Conservation (phyloP, 2,113 vertebrate genomes). For the Periophthalmus modestus region DNA sequence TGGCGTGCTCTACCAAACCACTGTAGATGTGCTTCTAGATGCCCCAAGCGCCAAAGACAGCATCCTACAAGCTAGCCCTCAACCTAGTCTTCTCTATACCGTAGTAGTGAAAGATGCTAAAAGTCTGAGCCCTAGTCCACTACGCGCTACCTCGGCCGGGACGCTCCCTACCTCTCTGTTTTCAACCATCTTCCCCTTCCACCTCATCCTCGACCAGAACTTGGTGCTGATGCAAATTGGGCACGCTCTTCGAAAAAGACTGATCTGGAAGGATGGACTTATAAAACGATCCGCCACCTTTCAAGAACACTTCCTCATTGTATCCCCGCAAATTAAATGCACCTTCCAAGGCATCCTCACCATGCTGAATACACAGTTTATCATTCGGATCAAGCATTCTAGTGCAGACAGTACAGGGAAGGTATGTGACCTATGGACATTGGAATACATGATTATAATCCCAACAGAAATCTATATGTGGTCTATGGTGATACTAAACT, state of each 20-base stretch:
- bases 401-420: constrained; percentile 80
- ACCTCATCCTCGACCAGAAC: constrained; percentile 93
- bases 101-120: constrained; percentile 84
- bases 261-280: constrained; percentile 84
- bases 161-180: constrained; percentile 90
- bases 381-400: constrained; percentile 85
- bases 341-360: constrained; percentile 93
- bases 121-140: constrained; percentile 84
- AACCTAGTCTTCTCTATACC: constrained; percentile 89
- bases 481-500: background rate
- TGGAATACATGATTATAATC: background rate
- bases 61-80: constrained; percentile 85
- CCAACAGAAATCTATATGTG: background rate
- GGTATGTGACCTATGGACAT: constrained; percentile 78
- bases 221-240: constrained; percentile 91
- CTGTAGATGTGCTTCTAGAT: constrained; percentile 86
- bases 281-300: constrained; percentile 79
- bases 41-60: constrained; percentile 80
- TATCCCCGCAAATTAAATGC: constrained; percentile 88
- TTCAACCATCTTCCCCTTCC: constrained; percentile 96
- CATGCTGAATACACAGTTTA: constrained; percentile 95
- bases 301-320: constrained; percentile 90
- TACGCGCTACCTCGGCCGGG: constrained; percentile 87
- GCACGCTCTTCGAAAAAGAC: constrained; percentile 88
- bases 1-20: constrained; percentile 83